Base-by-base conservation (phyloP, 2,888 invertebrate genomes). In the Bimastos eiseni region DNA sequence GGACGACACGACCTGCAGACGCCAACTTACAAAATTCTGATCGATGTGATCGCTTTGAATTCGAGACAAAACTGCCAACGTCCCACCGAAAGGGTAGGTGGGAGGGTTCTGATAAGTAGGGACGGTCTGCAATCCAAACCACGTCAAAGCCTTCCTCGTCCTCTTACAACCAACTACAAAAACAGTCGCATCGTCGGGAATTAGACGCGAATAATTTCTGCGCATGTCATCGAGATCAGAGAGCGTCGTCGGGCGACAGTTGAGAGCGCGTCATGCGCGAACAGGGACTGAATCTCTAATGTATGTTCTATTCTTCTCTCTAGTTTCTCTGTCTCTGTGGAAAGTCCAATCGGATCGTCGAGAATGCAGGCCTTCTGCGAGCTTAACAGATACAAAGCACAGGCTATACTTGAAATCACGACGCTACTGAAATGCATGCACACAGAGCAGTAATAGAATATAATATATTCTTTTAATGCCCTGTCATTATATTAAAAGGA, bases 61-160 rank as follows among this genome's bases (percentile, higher is more conserved):
- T 70, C 70, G 70, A n/a, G 70, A 70, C 70, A 70, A n/a, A 70
- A 70, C 70, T 70, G n/a, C n/a, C n/a, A n/a, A n/a, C n/a, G n/a
- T n/a, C n/a, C n/a, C n/a, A n/a, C n/a, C n/a, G n/a, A n/a, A n/a
- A n/a, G n/a, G 70, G 41, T 11, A 41, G 41, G 41, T 11, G 41
- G 41, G 15, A 15, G 41, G 15, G 41, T n/a, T 11, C 30, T n/a
- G 30, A 17, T 55, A 1, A 70, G 30, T 1, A 70, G 70, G 17
- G n/a, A 70, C 30, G n/a, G 70, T 30, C 70, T 11, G 70, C 70
- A 70, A n/a, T 30, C n/a, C 11, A 5, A 70, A n/a, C 70, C n/a
- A 11, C 70, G 70, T 70, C 70, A 70, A 70, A 70, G 70, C 49
- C 38, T 38, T 13, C 49, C 24, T 70, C 70, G 70, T 70, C 70